Evolutionary conservation across 2,888 invertebrate genomes (phyloP), one percentile per base, ranked within the genome.

Genomic region (Drosophila mercatorum): DNA sequence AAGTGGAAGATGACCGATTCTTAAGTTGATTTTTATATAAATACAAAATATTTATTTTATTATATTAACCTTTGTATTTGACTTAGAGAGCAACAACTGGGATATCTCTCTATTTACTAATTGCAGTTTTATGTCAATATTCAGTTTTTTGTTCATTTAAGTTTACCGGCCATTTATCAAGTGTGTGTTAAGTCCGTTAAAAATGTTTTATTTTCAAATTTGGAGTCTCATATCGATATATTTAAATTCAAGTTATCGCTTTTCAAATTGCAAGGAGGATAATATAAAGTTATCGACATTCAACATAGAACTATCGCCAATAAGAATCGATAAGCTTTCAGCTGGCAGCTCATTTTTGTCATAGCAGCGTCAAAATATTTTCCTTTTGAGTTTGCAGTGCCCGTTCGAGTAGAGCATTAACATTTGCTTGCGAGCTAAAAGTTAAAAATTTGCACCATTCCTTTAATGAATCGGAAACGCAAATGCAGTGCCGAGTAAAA

Each of bases 1-100:
- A 72, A 74, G 47, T 68, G 61, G 69, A 60, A 46, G 53, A 61
- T 51, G 63, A 52, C 49, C 56, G 63, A 57, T 59, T 65, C 66
- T 17, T 53, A 75, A 69, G 84, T 84, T 81, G 68, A 84, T 69
- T 87, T 83, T 81, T 83, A 74, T 83, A 74, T 79, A 79, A 53
- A 75, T 63, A 72, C 12, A 80, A 49, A 68, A 68, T 78, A 68
- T 77, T 86, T 75, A 67, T 78, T 75, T 74, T 67, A 75, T 40
- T 64, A 59, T 31, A 67, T 26, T 22, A 17, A 55, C 14, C 10
- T 1, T 31, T n/a, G 53, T 5, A 11, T 28, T 40, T 53, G 14
- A 10, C 14, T 53, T 0, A 22, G 7, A 49, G 0, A 14, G 28
- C 5, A n/a, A 31, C 14, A 49, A 1, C n/a, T 41, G 8, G 2